Percentiles rank a stretch among this genome's conserved stretches.
Evolutionary conservation across 2,888 invertebrate genomes (phyloP).

Genomic region (Harpalus rufipes): DNA sequence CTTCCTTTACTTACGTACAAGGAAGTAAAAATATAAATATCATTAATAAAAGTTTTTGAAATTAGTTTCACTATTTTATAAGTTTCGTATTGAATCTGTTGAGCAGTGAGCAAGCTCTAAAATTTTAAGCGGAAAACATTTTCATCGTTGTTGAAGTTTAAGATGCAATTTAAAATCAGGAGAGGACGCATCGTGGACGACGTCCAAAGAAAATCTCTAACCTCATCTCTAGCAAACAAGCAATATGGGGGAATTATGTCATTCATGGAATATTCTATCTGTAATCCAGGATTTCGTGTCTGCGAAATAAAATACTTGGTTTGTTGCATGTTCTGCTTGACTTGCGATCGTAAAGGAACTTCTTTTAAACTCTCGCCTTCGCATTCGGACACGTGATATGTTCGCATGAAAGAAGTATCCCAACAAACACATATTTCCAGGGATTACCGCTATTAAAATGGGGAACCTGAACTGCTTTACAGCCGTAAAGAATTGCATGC

Average conservation of each 20-base stretch:
- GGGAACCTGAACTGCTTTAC: not conserved
- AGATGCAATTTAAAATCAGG: slow-evolving; percentile 2
- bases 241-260: slow-evolving; percentile 44
- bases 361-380: slow-evolving; percentile 1
- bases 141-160: not conserved
- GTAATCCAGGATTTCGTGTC: slow-evolving; percentile 41
- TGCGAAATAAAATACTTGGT: slow-evolving; percentile 41
- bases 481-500: not conserved
- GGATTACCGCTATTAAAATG: slow-evolving; percentile 41
- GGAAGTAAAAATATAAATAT: too few relatives aligned
- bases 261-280: slow-evolving; percentile 43
- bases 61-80: not conserved
- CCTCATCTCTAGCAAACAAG: slow-evolving; percentile 26
- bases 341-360: slow-evolving; percentile 44
- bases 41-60: not conserved
- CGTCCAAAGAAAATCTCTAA: slow-evolving; percentile 5
- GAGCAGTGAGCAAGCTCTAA: not conserved
- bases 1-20: too few relatives aligned
- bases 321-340: slow-evolving; percentile 48
- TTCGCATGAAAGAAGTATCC: slow-evolving; percentile 27
- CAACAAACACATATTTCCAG: slow-evolving; percentile 22
- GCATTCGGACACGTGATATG: slow-evolving; percentile 38
- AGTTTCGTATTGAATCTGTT: not conserved
- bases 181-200: not conserved
- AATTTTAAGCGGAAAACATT: not conserved